Evolutionary conservation across 2,797 vertebrate genomes (phyloP).

Genomic region (Thamnophis elegans): DNA sequence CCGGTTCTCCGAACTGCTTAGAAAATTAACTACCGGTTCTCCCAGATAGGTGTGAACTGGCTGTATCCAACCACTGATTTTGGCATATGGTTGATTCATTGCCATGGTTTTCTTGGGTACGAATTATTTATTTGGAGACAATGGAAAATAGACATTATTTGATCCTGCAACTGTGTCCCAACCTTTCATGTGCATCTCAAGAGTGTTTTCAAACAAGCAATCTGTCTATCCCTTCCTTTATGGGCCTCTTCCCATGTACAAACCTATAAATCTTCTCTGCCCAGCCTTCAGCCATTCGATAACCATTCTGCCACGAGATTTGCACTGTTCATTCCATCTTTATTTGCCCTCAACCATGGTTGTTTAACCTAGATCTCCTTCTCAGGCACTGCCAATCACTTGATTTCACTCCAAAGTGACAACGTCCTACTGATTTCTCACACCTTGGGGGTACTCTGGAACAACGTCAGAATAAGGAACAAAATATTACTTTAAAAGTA

Average conservation of each 20-base stretch:
- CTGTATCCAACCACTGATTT: too few relatives aligned
- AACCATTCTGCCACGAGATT: neutral
- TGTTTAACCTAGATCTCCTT: neutral
- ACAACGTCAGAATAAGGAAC: neutral
- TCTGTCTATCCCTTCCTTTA: neutral
- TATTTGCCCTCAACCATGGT: neutral
- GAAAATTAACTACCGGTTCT: too few relatives aligned
- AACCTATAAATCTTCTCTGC: neutral
- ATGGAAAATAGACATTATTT: neutral
- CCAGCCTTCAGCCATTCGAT: neutral
- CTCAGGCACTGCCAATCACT: neutral
- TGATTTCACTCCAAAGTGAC: neutral
- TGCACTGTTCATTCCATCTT: neutral
- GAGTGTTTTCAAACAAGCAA: neutral
- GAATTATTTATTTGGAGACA: neutral
- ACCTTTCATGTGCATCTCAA: neutral
- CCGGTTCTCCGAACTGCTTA: too few relatives aligned
- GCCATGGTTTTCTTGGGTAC: neutral
- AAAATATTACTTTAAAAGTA: neutral
- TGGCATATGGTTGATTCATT: neutral
- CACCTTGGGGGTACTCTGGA: neutral
- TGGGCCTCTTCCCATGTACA: neutral
- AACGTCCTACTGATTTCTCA: neutral
- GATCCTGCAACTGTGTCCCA: neutral
- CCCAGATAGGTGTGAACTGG: too few relatives aligned